Evolutionary conservation across 2,113 vertebrate genomes (phyloP), one percentile per base, ranked within the genome.

Genomic region (Mastomys natalensis): DNA sequence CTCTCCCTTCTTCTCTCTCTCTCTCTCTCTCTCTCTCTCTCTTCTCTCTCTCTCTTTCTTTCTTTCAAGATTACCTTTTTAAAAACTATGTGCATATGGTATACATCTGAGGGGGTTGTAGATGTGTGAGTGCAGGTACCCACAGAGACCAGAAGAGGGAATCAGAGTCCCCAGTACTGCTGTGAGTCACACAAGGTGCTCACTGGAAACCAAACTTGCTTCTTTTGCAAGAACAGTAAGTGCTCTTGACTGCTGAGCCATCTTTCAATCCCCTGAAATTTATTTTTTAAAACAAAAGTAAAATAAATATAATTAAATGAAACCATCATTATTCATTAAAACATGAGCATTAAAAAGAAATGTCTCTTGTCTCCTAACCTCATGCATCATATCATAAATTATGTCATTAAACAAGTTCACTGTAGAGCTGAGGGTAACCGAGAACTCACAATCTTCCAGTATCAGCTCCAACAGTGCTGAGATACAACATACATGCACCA

Each of bases 281-380:
- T 86, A 86, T 19, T 45, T 87, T 89, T 77, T 12, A 53, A 92
- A 93, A 60, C 55, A 31, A 76, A 87, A 90, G 43, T 34, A 26
- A 86, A 34, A 66, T 48, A 90, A 96, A 73, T 89, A 91, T 21
- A 92, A 81, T 76, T 76, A 94, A 72, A 87, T 78, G 16, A 85
- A 88, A 81, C 17, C 5, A 73, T 34, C 43, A 31, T 40, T 26
- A 91, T 88, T 85, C 95, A 95, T 92, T 87, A 74, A 53, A 94
- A 95, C 76, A 78, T 90, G 48, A 91, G 1, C 34, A 62, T 43
- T 19, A 55, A 92, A 58, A 70, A 12, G 2, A 87, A 73, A 55
- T 60, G 68, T 10, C 40, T 88, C 21, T 93, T 29, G 1, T 43
- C 73, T 62, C 31, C 73, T 74, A 58, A 64, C 81, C 73, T 29